These are phyloP conservation scores for Argyrosomus japonicus DNA, from an alignment of 2,113 vertebrate genomes.

Conservation along the genomic window DNA sequence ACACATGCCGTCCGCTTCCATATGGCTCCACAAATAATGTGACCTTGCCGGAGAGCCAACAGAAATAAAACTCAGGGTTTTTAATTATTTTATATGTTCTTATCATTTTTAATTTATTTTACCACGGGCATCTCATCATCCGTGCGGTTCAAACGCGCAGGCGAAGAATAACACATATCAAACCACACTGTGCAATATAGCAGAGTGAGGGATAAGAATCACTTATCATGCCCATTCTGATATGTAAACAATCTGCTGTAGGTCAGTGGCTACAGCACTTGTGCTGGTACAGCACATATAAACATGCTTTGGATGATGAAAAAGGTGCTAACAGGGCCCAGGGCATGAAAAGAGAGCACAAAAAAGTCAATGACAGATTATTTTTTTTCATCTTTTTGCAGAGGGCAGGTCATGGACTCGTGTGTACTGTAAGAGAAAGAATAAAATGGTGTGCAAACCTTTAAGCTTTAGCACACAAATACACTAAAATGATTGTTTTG, in stretches of 20 bases:
- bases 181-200: constrained; percentile 41
- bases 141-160: constrained; percentile 31
- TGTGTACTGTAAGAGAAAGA: constrained; percentile 11
- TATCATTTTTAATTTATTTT: constrained; percentile 61
- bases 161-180: constrained; percentile 55
- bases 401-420: constrained; percentile 9
- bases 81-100: constrained; percentile 45
- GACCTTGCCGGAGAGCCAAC: constrained; percentile 42
- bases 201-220: constrained; percentile 61
- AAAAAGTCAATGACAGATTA: constrained; percentile 33
- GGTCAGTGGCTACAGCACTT: constrained; percentile 66
- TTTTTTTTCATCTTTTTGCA: constrained; percentile 30
- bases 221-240: constrained; percentile 59
- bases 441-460: neutral
- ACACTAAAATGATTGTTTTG: neutral
- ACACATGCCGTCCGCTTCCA: constrained; percentile 23
- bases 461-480: neutral
- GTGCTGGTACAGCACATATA: constrained; percentile 66
- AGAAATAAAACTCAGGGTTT: constrained; percentile 33
- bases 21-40: constrained; percentile 1
- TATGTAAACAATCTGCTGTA: constrained; percentile 73
- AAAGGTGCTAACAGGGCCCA: constrained; percentile 71
- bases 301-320: constrained; percentile 79
- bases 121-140: constrained; percentile 34
- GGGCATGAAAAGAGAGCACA: constrained; percentile 32